phyloP scores from a whole-genome alignment of 37 sponge, comb jelly and placozoan species.

The Bolinopsis microptera region DNA sequence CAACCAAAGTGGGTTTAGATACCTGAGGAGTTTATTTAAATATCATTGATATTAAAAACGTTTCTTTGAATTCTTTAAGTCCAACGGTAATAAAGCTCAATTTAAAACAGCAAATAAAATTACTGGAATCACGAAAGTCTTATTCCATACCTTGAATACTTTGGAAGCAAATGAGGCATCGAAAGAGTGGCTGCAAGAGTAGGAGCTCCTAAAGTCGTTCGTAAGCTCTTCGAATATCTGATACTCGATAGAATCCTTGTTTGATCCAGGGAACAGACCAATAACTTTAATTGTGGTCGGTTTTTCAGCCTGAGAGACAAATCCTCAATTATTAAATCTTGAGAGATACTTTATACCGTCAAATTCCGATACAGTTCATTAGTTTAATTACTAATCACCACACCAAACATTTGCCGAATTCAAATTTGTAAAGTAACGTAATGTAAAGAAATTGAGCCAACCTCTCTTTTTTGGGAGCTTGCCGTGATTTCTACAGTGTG shows the following conservation, averaged over 20 bases:
- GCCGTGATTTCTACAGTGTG: conserved; percentile 38
- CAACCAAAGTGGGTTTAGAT: background rate
- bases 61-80: too few relatives aligned
- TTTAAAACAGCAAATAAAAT: background rate
- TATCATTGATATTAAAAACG: too few relatives aligned
- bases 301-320: conserved; percentile 52
- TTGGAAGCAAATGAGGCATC: conserved; percentile 45
- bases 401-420: too few relatives aligned
- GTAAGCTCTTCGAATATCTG: conserved; percentile 45
- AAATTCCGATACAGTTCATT: too few relatives aligned
- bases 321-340: too few relatives aligned
- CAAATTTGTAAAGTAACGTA: too few relatives aligned
- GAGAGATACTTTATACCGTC: too few relatives aligned
- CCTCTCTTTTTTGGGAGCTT: conserved; percentile 57
- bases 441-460: too few relatives aligned
- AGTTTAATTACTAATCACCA: too few relatives aligned
- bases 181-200: conserved; percentile 41
- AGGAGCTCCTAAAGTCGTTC: conserved; percentile 20
- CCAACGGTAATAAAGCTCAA: too few relatives aligned
- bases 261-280: conserved; percentile 1
- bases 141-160: conserved; percentile 28
- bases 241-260: background rate
- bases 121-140: background rate
- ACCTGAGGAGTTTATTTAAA: background rate
- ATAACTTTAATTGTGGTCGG: background rate